Evolutionary conservation across 2,888 invertebrate species (phyloP).

Genomic region (Drosophila sordidapex): DNA sequence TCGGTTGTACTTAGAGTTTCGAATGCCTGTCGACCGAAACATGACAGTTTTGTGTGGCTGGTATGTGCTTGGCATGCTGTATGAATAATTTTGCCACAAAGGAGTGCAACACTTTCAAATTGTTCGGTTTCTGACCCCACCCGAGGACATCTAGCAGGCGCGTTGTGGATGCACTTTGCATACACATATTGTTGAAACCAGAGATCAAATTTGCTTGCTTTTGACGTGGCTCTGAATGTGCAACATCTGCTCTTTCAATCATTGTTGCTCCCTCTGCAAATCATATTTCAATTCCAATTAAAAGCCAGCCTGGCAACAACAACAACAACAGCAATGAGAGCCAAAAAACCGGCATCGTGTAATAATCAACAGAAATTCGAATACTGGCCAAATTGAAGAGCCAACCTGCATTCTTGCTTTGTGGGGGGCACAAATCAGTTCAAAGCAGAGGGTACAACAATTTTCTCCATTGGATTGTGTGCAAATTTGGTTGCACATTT

Average conservation of each 20-base stretch:
- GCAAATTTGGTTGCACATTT: constrained; percentile 63
- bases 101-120: constrained; percentile 8
- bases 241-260: constrained; percentile 49
- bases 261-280: constrained; percentile 55
- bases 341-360: constrained; percentile 28
- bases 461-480: constrained; percentile 37
- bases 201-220: constrained; percentile 52
- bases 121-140: background rate
- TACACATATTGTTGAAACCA: constrained; percentile 55
- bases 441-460: background rate
- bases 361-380: constrained; percentile 60
- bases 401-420: constrained; percentile 12
- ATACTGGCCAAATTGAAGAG: constrained; percentile 15
- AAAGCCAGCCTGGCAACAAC: constrained; percentile 37
- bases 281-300: constrained; percentile 79
- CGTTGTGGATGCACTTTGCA: constrained; percentile 68
- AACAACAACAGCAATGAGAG: constrained; percentile 10
- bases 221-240: constrained; percentile 26
- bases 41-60: constrained; percentile 70
- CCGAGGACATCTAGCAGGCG: constrained; percentile 44
- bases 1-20: constrained; percentile 20
- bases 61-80: constrained; percentile 50
- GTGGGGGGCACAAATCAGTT: background rate
- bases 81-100: constrained; percentile 58
- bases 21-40: constrained; percentile 39